Evolutionary conservation across 2,113 vertebrate genomes (phyloP).

Genomic region (Poeciliopsis prolifica): DNA sequence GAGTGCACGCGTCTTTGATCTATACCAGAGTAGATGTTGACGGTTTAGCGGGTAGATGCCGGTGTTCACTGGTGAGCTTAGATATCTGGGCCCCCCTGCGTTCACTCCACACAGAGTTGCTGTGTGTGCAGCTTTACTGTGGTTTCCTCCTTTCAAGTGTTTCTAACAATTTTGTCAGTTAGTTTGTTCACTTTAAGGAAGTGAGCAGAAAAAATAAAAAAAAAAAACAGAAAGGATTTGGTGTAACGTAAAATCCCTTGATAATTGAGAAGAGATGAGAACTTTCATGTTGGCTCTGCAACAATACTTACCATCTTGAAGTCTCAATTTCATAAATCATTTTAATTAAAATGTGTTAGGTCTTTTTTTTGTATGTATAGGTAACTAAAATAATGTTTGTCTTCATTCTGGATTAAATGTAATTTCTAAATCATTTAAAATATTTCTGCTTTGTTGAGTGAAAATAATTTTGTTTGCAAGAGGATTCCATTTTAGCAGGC

Average conservation of each 20-base stretch:
- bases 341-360: conserved; percentile 17
- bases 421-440: conserved; percentile 4
- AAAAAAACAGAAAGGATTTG: conserved; percentile 55
- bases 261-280: conserved; percentile 69
- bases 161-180: conserved; percentile 57
- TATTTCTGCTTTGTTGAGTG: not conserved
- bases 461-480: conserved; percentile 13
- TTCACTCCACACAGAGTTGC: conserved; percentile 42
- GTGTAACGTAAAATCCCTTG: conserved; percentile 62
- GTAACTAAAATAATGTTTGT: conserved; percentile 9
- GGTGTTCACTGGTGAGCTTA: conserved; percentile 70
- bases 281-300: conserved; percentile 24
- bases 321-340: conserved; percentile 13
- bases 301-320: conserved; percentile 25
- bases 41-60: conserved; percentile 74
- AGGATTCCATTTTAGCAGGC: not conserved
- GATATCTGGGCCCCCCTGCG: conserved; percentile 64
- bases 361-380: not conserved
- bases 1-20: conserved; percentile 79
- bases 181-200: conserved; percentile 59
- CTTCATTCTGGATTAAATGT: conserved; percentile 4
- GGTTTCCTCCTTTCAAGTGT: conserved; percentile 58
- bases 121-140: conserved; percentile 37
- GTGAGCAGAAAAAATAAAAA: conserved; percentile 35
- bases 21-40: conserved; percentile 70